Base-by-base conservation (phyloP, 2,797 vertebrate species). In the Sardinella longiceps region DNA sequence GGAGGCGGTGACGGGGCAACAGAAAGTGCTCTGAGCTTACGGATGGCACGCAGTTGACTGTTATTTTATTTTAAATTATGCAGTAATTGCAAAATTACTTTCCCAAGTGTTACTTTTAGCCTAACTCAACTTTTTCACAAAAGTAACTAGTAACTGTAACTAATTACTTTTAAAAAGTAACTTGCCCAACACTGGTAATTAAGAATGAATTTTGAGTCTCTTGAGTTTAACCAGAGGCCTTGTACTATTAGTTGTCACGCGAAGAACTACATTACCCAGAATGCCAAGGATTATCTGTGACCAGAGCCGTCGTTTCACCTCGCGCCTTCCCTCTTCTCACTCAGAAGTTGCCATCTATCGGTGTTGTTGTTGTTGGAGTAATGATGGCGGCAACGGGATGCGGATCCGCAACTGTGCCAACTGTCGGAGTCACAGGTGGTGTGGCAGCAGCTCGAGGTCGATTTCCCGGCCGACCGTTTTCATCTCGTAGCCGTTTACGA, bases 301-400 rank as follows among this genome's bases (percentile, higher is more conserved):
- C 7, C 46, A 10, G 46, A 12, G 46, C 46, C 46, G 46, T 48
- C 15, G 70, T 77, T 37, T 77, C 70, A 77, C 70, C 33, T 94
- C 93, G 94, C 95, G 94, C 95, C 94, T 95, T 95, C 94, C 95
- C 94, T 95, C 92, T 94, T 94, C 94, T 95, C 94, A 89, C 91
- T 63, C 87, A 91, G 91, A 89, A 92, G 87, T 94, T 94, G 93
- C 94, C 94, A 94, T 95, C 95, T 92, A 87, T 95, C 94, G 90
- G 93, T 95, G 95, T 96, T 96, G 94, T 95, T 96, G 94, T 95
- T 96, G 94, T 96, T 92, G 91, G 95, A 96, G 95, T 95, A 94
- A 97, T 97, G 97, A 97, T 96, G 96, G 96, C 96, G 96, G 96
- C 96, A 93, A 96, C 95, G 94, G 95, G 95, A 94, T 96, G 95